Evolutionary conservation across 2,797 vertebrate species (phyloP).

Genomic region (Thalassophryne amazonica): DNA sequence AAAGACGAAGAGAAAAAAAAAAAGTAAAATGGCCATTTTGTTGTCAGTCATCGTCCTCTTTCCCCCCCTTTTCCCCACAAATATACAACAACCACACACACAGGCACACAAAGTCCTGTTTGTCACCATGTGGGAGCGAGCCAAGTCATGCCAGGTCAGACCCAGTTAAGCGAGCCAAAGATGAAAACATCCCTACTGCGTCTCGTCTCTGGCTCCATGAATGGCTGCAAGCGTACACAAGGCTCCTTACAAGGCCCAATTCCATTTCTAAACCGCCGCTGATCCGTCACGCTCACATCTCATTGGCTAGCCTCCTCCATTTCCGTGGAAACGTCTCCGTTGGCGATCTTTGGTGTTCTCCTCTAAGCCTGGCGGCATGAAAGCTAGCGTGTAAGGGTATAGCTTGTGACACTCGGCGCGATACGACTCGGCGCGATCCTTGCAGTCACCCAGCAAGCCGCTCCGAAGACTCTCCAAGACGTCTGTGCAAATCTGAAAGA

Average conservation of each 20-base stretch:
- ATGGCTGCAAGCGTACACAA: slow-evolving; percentile 68
- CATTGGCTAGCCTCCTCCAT: slow-evolving; percentile 92
- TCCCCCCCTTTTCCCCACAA: slow-evolving; percentile 31
- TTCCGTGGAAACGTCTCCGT: slow-evolving; percentile 88
- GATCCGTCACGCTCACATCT: slow-evolving; percentile 84
- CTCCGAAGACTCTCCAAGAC: slow-evolving; percentile 87
- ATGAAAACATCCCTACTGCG: slow-evolving; percentile 49
- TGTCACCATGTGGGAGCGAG: slow-evolving; percentile 67
- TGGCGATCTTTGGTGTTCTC: slow-evolving; percentile 91
- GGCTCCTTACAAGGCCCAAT: slow-evolving; percentile 70
- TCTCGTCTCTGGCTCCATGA: slow-evolving; percentile 80
- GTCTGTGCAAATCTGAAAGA: slow-evolving; percentile 84
- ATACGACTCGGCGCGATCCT: slow-evolving; percentile 87
- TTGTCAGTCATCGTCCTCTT: slow-evolving; percentile 51
- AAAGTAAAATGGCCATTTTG: slow-evolving; percentile 78
- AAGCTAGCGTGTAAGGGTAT: slow-evolving; percentile 91
- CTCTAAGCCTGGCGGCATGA: slow-evolving; percentile 93
- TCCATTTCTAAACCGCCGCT: slow-evolving; percentile 73
- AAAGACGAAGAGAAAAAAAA: too few species aligned
- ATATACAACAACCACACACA: slow-evolving; percentile 41
- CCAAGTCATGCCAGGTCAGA: slow-evolving; percentile 66
- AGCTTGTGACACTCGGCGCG: slow-evolving; percentile 87
- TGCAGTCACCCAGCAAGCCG: slow-evolving; percentile 87
- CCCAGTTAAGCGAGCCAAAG: slow-evolving; percentile 58
- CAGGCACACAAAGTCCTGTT: slow-evolving; percentile 70